Evolutionary conservation across 2,888 invertebrate genomes (phyloP).

Genomic region (Chrysolina haemoptera): DNA sequence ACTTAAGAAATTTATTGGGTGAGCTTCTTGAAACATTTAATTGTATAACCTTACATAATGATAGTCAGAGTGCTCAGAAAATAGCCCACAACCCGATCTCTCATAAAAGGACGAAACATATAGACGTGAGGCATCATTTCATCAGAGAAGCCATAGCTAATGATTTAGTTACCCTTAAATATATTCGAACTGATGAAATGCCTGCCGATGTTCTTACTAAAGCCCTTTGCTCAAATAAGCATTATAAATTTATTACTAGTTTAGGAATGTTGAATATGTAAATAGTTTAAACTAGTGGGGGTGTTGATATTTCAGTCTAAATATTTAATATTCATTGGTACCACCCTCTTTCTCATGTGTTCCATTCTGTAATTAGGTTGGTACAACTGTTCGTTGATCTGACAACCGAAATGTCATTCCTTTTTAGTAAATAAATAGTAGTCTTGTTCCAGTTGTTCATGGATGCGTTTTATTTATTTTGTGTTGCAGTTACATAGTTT

Average conservation of each 20-base stretch:
- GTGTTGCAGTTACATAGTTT: neutral
- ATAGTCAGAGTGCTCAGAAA: constrained; percentile 1
- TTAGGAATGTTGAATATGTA: neutral
- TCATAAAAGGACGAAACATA: neutral
- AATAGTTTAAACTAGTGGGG: neutral
- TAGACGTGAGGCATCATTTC: neutral
- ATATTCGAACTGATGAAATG: neutral
- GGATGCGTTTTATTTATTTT: neutral
- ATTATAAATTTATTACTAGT: neutral
- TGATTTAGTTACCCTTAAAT: neutral
- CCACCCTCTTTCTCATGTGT: too few relatives aligned
- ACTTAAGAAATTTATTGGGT: neutral
- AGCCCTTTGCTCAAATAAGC: neutral
- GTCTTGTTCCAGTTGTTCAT: too few relatives aligned
- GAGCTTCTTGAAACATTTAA: neutral
- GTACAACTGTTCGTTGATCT: too few relatives aligned
- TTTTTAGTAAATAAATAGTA: too few relatives aligned
- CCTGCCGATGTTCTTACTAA: neutral
- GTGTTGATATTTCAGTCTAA: too few relatives aligned
- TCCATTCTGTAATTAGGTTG: too few relatives aligned
- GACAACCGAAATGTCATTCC: too few relatives aligned
- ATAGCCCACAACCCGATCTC: neutral
- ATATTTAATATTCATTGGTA: too few relatives aligned
- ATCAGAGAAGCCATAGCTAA: neutral
- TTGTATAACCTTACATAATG: neutral